Evolutionary conservation across 2,888 invertebrate species (phyloP), one percentile per base, ranked within the genome.

Genomic region (Athalia circularis): DNA sequence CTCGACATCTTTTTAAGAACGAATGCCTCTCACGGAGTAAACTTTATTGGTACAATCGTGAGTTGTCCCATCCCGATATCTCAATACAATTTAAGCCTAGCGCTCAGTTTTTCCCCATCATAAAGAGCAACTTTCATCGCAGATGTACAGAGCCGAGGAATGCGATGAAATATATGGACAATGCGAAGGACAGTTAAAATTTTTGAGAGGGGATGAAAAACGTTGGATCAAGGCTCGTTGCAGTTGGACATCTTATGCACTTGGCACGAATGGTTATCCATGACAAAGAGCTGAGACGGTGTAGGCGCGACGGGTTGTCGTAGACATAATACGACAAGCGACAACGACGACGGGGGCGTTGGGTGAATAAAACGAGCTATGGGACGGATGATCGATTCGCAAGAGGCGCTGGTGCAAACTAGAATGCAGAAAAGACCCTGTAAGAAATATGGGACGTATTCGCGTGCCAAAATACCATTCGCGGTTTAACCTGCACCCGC

Each of bases 311-410:
- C 64, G 75, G 15, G 50, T 75, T 75, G 75, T 62, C 83, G 85
- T 86, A 86, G 87, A 87, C 86, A 87, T 87, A 88, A 88, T 87
- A 86, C 81, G 83, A 81, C 81, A 80, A 78, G 67, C 81, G 84
- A 84, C 84, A 84, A 84, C 81, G 84, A 84, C 84, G 84, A 85
- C 85, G 85, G 84, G 83, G 83, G 84, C 82, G 29, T 29, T 29
- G 84, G 85, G 80, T 80, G 81, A 85, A 85, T 84, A 84, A 85
- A 81, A 84, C 80, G 82, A 83, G 79, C 59, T 77, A 77, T 77
- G 83, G 83, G 81, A 84, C 83, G 84, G 81, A 84, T 83, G 86
- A 83, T 86, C 86, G 86, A 88, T 87, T 86, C 84, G 82, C 81
- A 83, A 83, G 80, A 81, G 79, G 79, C 82, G 81, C 78, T 80